Percentiles rank a stretch among this genome's conserved stretches.
These are phyloP conservation scores for Apotomis capreana DNA, from an alignment of 2,888 invertebrate species.

Conservation along the genomic window DNA sequence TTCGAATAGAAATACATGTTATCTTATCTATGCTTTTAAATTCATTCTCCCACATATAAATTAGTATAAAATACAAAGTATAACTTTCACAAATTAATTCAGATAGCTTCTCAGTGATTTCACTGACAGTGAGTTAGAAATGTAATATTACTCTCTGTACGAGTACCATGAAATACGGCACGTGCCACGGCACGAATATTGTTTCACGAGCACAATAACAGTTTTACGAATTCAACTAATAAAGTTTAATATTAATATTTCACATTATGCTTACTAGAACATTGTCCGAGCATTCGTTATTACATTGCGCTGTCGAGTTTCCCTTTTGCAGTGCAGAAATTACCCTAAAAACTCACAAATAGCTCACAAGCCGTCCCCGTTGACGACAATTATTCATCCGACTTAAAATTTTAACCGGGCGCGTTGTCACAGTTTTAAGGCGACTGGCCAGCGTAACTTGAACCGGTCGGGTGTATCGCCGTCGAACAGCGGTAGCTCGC, in stretches of 20 bases:
- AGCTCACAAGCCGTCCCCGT: constrained; percentile 33
- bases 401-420: constrained; percentile 37
- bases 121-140: not conserved
- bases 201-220: not conserved
- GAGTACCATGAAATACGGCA: not conserved
- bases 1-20: too few species aligned
- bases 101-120: too few species aligned
- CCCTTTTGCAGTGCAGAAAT: constrained; percentile 4
- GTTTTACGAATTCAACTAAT: not conserved
- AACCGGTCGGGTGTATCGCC: not conserved
- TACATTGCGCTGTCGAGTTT: not conserved
- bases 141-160: not conserved
- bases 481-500: not conserved
- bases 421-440: constrained; percentile 36
- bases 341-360: constrained; percentile 31
- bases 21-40: too few species aligned
- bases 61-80: too few species aligned
- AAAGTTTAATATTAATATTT: not conserved
- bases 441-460: constrained; percentile 3
- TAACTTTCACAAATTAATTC: too few species aligned
- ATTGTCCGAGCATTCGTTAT: not conserved
- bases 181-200: not conserved
- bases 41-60: too few species aligned
- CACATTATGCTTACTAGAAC: not conserved
- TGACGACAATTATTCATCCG: constrained; percentile 40